Base-by-base conservation (phyloP, 2,113 vertebrate genomes). In the Lepidothrix coronata region DNA sequence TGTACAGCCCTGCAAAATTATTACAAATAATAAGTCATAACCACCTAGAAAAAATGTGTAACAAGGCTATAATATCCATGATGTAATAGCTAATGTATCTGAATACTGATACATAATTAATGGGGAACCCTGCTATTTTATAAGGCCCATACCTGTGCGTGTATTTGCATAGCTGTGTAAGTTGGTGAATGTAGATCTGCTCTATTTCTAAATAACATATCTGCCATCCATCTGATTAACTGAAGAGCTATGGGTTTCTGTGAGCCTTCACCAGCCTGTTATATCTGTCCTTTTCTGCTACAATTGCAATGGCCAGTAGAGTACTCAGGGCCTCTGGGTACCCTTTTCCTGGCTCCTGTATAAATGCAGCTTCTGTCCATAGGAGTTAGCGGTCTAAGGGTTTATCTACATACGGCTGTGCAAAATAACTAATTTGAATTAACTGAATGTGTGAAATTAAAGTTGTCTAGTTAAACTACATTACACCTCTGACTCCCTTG, bases 391-490 rank as follows among this genome's bases (percentile, higher is more conserved):
- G n/a, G 46, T 46, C 37, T 39, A 58, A 63, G 75, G 23, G 48
- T 57, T 74, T 61, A 78, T 65, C 73, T 80, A 35, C 20, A 6
- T 33, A 63, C 1, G 0, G 33, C 51, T 95, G 33, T 67, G 65
- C 72, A 92, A 91, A 93, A 86, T 67, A 81, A 87, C 89, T 89
- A n/a, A 81, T 87, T 62, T 77, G 73, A 93, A 89, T 95, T 95
- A 95, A 84, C 83, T 41, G 55, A 46, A 89, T 55, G 57, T 81
- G 59, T 81, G 76, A 87, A 86, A 97, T 92, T 74, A 30, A 92
- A 92, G 55, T 51, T n/a, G 68, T 89, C 83, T 86, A n/a, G 72
- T 91, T 96, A 92, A 96, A 96, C 89, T 86, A 63, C 44, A 83
- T 95, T 94, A 76, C 71, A 83, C 54, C 75, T 95, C 79, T 93